Conservation (phyloP, 2,797 vertebrate genomes). For the Anguilla anguilla region DNA sequence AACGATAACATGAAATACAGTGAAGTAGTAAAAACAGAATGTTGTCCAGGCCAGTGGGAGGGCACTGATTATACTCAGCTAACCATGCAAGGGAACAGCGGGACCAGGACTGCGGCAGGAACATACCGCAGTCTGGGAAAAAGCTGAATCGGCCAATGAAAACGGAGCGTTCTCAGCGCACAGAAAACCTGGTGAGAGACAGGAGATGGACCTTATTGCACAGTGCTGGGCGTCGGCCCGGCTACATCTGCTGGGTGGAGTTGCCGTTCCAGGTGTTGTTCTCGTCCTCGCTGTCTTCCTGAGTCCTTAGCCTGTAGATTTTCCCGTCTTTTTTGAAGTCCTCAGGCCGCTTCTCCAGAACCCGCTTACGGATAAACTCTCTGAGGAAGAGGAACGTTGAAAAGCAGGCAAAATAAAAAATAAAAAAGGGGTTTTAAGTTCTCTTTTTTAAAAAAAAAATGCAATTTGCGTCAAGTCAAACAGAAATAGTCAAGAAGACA, state of each 20-base stretch:
- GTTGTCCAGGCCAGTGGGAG: slow-evolving; percentile 44
- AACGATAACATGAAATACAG: slow-evolving; percentile 26
- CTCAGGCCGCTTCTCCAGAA: slow-evolving; percentile 81
- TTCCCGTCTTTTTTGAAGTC: slow-evolving; percentile 97
- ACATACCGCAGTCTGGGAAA: slow-evolving; percentile 30
- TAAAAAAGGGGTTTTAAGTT: neutral
- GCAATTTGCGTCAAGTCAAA: neutral
- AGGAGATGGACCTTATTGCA: slow-evolving; percentile 42
- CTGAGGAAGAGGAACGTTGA: slow-evolving; percentile 60
- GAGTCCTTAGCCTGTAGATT: slow-evolving; percentile 89
- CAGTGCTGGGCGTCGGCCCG: slow-evolving; percentile 46
- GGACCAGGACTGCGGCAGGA: neutral
- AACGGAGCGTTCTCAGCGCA: slow-evolving; percentile 23
- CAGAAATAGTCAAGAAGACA: neutral
- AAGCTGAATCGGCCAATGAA: slow-evolving; percentile 43
- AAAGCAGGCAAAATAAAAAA: neutral
- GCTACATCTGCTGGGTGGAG: slow-evolving; percentile 98
- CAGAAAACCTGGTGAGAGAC: slow-evolving; percentile 32
- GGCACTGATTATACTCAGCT: slow-evolving; percentile 48
- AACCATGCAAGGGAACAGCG: slow-evolving; percentile 55
- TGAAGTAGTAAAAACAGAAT: slow-evolving; percentile 23
- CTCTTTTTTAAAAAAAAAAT: no score
- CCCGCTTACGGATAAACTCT: slow-evolving; percentile 82
- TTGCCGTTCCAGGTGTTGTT: slow-evolving; percentile 99
- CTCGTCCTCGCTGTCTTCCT: slow-evolving; percentile 94